Percentiles rank a stretch among this genome's conserved stretches.
Conservation (phyloP, 2,888 invertebrate genomes). For the Phengaris arion region DNA sequence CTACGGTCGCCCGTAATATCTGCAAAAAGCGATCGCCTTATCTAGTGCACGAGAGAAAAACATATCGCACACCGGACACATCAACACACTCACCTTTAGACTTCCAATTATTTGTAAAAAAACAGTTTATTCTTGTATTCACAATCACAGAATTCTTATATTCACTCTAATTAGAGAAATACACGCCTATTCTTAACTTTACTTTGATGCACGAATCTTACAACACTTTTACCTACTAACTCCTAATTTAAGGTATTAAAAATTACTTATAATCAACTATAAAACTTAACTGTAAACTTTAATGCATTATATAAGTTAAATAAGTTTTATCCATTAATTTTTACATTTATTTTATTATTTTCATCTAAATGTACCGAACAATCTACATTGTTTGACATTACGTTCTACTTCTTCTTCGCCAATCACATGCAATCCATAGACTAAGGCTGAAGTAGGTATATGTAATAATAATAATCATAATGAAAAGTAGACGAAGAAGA, state of each 20-base stretch:
- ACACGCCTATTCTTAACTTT: background rate
- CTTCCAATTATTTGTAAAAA: background rate
- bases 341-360: background rate
- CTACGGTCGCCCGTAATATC: background rate
- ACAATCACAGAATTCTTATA: background rate
- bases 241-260: background rate
- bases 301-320: background rate
- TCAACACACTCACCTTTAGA: background rate
- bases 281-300: background rate
- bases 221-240: background rate
- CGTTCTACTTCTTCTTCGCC: background rate
- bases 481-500: background rate
- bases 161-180: background rate
- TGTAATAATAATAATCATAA: too few relatives aligned
- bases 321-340: background rate
- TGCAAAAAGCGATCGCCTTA: background rate
- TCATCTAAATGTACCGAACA: constrained; percentile 17
- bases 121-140: background rate
- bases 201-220: background rate
- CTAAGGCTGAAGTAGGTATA: background rate
- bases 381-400: constrained; percentile 25
- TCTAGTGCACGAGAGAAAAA: background rate
- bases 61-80: background rate
- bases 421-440: constrained; percentile 16
- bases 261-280: background rate